Conservation (phyloP, 1,140 invertebrate genomes). For the Dreissena rostriformis region DNA sequence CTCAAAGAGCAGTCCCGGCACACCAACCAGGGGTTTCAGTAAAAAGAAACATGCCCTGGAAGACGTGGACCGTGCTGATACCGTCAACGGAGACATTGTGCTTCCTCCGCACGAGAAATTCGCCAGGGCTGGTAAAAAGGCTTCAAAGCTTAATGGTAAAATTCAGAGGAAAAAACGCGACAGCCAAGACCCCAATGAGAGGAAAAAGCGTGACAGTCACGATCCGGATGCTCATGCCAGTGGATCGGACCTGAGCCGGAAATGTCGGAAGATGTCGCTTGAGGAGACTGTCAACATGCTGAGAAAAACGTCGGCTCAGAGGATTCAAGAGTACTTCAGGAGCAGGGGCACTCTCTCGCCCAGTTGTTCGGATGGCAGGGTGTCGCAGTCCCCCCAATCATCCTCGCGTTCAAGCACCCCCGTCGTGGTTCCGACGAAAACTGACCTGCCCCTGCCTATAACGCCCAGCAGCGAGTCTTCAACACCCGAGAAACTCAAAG, state of each 20-base stretch:
- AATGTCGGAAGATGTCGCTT: slow-evolving; percentile 7
- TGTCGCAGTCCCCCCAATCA: neutral
- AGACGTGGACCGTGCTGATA: neutral
- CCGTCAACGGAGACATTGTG: too few species aligned
- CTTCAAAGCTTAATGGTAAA: neutral
- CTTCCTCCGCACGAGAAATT: neutral
- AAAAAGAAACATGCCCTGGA: neutral
- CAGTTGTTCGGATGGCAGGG: neutral
- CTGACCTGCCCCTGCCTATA: neutral
- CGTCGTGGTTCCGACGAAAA: neutral
- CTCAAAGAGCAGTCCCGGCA: neutral
- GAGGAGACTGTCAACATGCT: slow-evolving; percentile 17
- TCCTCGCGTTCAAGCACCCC: slow-evolving; percentile 9
- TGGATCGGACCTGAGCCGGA: neutral
- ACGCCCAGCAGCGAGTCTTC: neutral
- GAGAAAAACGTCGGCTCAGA: neutral
- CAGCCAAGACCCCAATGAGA: neutral
- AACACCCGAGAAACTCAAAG: neutral
- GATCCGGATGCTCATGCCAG: too few species aligned
- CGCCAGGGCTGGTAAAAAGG: neutral
- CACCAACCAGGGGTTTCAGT: neutral
- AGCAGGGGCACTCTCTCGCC: neutral
- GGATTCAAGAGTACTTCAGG: neutral
- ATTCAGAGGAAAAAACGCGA: neutral
- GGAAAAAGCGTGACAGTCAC: neutral